Evolutionary conservation across 2,797 vertebrate species (phyloP).

Genomic region (Oryzias dopingdopingensis): DNA sequence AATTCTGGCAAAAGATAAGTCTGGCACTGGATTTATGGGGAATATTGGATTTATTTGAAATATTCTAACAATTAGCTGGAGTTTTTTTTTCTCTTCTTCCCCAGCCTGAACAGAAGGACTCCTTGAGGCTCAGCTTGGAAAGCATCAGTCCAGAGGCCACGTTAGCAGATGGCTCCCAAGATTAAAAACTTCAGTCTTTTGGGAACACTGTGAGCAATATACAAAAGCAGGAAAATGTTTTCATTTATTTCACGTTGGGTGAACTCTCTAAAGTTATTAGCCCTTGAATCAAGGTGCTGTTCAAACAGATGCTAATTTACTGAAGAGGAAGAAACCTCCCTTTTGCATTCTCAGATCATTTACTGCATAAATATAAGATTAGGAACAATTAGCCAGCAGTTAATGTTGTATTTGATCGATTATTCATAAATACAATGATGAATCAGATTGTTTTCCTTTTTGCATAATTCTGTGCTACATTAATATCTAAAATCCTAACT

Average conservation of each 20-base stretch:
- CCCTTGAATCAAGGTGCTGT: background rate
- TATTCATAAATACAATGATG: no score
- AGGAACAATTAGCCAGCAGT: no score
- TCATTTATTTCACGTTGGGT: no score
- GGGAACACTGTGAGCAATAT: background rate
- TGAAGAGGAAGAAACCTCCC: no score
- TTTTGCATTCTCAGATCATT: background rate
- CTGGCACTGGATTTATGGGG: background rate
- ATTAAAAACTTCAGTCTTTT: background rate
- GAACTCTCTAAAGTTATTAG: background rate
- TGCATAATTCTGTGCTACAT: background rate
- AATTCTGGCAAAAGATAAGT: background rate
- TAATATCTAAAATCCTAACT: slow-evolving; percentile 20
- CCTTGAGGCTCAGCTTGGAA: background rate
- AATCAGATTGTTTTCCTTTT: no score
- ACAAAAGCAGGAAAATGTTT: background rate
- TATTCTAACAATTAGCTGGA: background rate
- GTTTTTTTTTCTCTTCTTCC: background rate
- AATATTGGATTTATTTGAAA: background rate
- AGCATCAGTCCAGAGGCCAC: background rate
- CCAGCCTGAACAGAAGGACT: no score
- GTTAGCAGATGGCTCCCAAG: background rate
- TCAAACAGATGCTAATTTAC: background rate
- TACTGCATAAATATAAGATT: background rate
- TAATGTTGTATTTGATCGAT: no score